Percentiles rank a stretch among this genome's conserved stretches.
phyloP scores from a whole-genome alignment of 2,797 vertebrate species.

The Uromys caudimaculatus region DNA sequence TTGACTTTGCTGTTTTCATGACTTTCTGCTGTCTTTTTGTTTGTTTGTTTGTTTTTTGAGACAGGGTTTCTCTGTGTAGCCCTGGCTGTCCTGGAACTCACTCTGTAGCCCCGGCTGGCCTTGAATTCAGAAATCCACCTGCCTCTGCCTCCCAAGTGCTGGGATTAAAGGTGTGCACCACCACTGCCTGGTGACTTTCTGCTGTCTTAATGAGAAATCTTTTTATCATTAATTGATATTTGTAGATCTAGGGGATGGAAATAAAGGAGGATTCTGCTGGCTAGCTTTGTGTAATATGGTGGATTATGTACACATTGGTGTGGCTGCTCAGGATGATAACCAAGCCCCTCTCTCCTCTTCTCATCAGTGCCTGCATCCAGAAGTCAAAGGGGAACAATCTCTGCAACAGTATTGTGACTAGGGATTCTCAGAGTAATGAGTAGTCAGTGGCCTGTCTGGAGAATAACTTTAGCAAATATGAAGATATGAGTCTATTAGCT shows the following conservation, averaged over 20 bases:
- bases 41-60: too few species aligned
- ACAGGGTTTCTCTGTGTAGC: too few species aligned
- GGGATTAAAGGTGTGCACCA: too few species aligned
- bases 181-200: too few species aligned
- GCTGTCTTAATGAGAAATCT: constrained; percentile 57
- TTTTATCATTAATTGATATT: constrained; percentile 30
- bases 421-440: neutral
- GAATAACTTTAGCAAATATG: neutral
- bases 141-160: too few species aligned
- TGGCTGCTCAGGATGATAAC: neutral
- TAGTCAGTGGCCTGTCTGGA: neutral
- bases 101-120: too few species aligned
- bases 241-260: neutral
- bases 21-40: constrained; percentile 20
- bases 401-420: neutral
- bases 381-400: neutral
- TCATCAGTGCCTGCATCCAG: neutral
- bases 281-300: neutral
- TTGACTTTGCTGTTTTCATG: constrained; percentile 40
- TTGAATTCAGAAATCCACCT: too few species aligned
- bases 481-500: neutral
- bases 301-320: neutral
- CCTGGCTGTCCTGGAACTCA: too few species aligned
- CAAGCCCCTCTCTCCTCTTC: neutral
- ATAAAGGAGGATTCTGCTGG: neutral